Percentiles rank a stretch among this genome's conserved stretches.
Evolutionary conservation across 2,888 invertebrate species (phyloP).

Genomic region (Pristionchus maxplancki): DNA sequence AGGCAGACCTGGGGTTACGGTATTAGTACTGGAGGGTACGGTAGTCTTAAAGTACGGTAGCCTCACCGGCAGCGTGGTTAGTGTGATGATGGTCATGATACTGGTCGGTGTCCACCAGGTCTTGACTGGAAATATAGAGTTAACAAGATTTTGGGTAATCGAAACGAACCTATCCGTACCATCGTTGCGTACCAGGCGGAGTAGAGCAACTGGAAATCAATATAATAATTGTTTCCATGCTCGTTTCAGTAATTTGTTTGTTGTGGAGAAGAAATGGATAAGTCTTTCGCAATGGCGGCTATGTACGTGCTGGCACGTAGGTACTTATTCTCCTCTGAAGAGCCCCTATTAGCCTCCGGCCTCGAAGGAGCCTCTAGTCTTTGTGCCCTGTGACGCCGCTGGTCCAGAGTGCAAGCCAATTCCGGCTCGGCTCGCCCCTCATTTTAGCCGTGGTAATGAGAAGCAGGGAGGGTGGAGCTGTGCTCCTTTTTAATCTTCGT

Average conservation of each 20-base stretch:
- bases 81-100: slow-evolving; percentile 34
- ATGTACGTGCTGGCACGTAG: background rate
- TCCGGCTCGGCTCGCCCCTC: background rate
- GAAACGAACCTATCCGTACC: background rate
- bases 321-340: background rate
- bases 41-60: background rate
- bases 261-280: background rate
- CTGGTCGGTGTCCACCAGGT: slow-evolving; percentile 13
- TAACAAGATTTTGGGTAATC: background rate
- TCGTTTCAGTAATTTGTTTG: background rate
- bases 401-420: background rate
- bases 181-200: background rate
- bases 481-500: no score
- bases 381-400: background rate
- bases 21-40: background rate
- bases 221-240: background rate
- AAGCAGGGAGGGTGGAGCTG: background rate
- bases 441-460: slow-evolving; percentile 1
- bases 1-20: slow-evolving; percentile 20
- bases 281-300: background rate
- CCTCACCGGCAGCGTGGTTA: slow-evolving; percentile 25
- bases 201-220: slow-evolving; percentile 21
- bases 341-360: background rate
- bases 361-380: background rate
- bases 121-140: background rate